phyloP scores from a whole-genome alignment of 2,113 vertebrate genomes.

The Ailurus styani region DNA sequence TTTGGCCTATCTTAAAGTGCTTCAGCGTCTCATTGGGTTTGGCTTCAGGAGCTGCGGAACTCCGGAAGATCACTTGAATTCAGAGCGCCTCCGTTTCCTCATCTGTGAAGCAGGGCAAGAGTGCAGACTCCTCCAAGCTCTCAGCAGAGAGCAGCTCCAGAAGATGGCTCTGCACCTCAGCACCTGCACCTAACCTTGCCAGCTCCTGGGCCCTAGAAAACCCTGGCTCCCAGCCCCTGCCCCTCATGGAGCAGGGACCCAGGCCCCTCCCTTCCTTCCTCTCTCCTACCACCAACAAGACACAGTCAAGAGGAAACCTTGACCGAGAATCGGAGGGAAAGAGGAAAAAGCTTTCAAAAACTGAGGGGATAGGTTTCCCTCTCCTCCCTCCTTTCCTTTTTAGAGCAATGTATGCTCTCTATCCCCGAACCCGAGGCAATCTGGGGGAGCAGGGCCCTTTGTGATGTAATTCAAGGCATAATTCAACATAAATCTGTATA shows the following conservation, averaged over 20 bases:
- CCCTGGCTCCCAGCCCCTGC: neutral
- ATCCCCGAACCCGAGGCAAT: neutral
- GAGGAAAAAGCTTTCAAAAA: neutral
- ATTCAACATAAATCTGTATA: neutral
- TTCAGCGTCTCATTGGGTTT: neutral
- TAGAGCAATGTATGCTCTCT: neutral
- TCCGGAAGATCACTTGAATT: neutral
- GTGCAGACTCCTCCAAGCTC: neutral
- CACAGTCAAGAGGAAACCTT: neutral
- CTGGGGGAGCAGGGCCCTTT: neutral
- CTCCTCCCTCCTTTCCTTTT: neutral
- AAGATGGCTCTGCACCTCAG: neutral
- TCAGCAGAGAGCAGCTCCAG: neutral
- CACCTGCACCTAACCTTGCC: neutral
- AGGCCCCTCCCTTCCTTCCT: neutral
- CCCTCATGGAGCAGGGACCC: neutral
- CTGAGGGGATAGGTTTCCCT: neutral
- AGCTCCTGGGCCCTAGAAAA: neutral
- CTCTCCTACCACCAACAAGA: neutral
- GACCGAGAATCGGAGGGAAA: neutral
- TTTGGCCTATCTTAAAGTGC: neutral
- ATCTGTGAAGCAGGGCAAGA: neutral
- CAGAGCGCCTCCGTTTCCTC: neutral
- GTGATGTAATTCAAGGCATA: neutral
- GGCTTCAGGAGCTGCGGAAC: neutral